Conservation (phyloP, 1,140 invertebrate species). For the Scylla paramamosain region DNA sequence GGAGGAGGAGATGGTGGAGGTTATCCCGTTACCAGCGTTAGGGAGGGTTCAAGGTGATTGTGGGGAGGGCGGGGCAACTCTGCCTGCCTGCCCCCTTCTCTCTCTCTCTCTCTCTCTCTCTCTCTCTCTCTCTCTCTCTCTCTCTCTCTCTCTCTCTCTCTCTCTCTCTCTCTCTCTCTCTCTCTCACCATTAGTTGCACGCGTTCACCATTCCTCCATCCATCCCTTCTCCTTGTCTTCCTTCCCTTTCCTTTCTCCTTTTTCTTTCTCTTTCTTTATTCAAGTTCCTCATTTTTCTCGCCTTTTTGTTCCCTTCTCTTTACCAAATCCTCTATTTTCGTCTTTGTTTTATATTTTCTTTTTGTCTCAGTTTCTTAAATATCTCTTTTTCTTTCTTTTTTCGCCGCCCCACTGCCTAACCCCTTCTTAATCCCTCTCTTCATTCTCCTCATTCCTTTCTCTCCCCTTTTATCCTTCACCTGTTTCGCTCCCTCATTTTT, state of each 20-base stretch:
- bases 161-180: too few species aligned
- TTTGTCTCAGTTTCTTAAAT: background rate
- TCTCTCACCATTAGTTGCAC: too few species aligned
- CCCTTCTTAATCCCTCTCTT: too few species aligned
- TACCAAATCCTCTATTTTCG: background rate
- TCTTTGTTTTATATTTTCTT: background rate
- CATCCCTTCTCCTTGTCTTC: too few species aligned
- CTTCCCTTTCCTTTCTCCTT: too few species aligned
- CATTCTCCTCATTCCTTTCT: too few species aligned
- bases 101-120: background rate
- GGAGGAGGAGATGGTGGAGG: background rate
- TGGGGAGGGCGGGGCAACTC: background rate
- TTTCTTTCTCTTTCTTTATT: too few species aligned
- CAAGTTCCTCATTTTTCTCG: too few species aligned
- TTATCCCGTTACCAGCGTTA: background rate
- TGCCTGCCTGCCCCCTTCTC: background rate
- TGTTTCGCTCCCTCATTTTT: too few species aligned
- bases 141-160: background rate
- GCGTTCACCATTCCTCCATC: too few species aligned
- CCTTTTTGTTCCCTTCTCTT: background rate
- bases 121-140: constrained; percentile 1
- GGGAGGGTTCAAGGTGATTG: background rate
- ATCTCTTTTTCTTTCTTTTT: background rate
- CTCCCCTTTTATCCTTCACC: too few species aligned
- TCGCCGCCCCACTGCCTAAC: too few species aligned